phyloP scores from a whole-genome alignment of 2,888 invertebrate genomes.

The Phyllotreta cruciferae region DNA sequence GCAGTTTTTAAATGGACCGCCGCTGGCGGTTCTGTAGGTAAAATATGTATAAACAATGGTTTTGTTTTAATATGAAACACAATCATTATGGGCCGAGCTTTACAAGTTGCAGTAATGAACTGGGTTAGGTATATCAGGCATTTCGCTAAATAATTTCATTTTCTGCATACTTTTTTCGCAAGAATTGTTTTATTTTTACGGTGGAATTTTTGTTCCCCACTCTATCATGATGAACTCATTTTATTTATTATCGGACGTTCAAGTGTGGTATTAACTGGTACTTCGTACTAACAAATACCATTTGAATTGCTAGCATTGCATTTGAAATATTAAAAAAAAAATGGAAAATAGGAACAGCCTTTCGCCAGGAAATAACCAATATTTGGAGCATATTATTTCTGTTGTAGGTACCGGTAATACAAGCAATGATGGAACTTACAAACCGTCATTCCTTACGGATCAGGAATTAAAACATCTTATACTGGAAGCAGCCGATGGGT shows the following conservation, averaged over 20 bases:
- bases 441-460: slow-evolving; percentile 98
- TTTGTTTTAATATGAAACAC: slow-evolving; percentile 28
- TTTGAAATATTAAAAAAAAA: not conserved
- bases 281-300: not conserved
- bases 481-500: slow-evolving; percentile 98
- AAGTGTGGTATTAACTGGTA: not conserved
- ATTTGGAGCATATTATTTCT: slow-evolving; percentile 15
- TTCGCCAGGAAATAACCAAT: not conserved
- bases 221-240: too few relatives aligned
- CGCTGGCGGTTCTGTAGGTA: slow-evolving; percentile 31
- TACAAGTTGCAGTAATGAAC: slow-evolving; percentile 17
- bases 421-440: slow-evolving; percentile 95
- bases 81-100: slow-evolving; percentile 24
- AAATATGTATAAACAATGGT: slow-evolving; percentile 38
- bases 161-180: not conserved
- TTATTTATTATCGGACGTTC: too few relatives aligned
- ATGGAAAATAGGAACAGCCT: not conserved
- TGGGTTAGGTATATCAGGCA: slow-evolving; percentile 14
- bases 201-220: too few relatives aligned
- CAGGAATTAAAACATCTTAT: slow-evolving; percentile 99
- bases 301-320: slow-evolving; percentile 3
- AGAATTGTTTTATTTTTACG: not conserved
- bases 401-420: slow-evolving; percentile 91
- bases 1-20: too few relatives aligned
- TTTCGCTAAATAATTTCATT: not conserved